These are phyloP conservation scores for Tubulanus polymorphus DNA, from an alignment of 2,888 invertebrate genomes.

Conservation along the genomic window DNA sequence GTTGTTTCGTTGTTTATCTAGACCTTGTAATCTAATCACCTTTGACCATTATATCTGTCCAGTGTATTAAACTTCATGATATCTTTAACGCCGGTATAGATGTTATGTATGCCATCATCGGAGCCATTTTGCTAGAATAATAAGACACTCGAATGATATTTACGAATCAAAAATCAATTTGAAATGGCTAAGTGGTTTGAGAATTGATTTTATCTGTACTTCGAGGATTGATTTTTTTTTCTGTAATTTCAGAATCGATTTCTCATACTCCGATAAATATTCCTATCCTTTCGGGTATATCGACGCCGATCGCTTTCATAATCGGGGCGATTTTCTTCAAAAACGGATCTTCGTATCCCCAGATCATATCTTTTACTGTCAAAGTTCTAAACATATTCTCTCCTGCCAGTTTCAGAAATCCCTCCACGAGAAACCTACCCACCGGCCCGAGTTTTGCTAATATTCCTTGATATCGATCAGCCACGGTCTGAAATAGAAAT, in stretches of 20 bases:
- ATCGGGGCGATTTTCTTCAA: conserved; percentile 24
- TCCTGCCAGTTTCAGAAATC: conserved; percentile 18
- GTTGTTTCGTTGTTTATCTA: too few relatives aligned
- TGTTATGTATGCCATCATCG: conserved; percentile 71
- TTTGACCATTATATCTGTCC: conserved; percentile 64
- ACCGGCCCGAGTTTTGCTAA: too few relatives aligned
- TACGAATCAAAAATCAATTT: too few relatives aligned
- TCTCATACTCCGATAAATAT: not conserved
- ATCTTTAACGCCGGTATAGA: conserved; percentile 67
- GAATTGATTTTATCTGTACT: too few relatives aligned
- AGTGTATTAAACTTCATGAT: conserved; percentile 67
- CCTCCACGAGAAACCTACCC: too few relatives aligned
- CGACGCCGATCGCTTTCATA: not conserved
- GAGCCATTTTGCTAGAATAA: conserved; percentile 71
- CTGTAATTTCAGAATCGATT: too few relatives aligned
- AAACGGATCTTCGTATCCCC: conserved; percentile 38
- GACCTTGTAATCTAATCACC: too few relatives aligned
- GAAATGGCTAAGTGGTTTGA: too few relatives aligned
- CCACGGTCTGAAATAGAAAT: too few relatives aligned
- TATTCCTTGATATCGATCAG: too few relatives aligned
- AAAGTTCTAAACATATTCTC: conserved; percentile 27
- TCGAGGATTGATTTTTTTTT: too few relatives aligned
- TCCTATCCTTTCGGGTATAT: not conserved
- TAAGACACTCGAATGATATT: not conserved
- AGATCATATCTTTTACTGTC: conserved; percentile 30